Evolutionary conservation across 2,797 vertebrate species (phyloP).

Genomic region (Stomatorhinus walkeri): DNA sequence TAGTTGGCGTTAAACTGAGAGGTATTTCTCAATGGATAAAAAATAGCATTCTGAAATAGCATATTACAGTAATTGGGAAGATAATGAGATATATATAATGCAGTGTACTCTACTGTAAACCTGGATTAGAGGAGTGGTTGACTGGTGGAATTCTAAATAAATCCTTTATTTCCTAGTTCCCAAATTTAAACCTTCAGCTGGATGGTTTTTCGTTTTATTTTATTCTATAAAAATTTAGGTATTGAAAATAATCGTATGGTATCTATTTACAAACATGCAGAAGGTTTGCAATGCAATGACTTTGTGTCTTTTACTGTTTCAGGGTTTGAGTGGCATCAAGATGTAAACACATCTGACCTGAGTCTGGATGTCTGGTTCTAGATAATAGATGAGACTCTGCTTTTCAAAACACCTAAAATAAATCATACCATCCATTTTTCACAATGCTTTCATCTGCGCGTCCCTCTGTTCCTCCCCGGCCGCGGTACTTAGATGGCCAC

Average conservation of each 20-base stretch:
- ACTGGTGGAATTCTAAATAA: not conserved
- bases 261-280: not conserved
- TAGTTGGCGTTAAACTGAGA: not conserved
- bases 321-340: slow-evolving; percentile 56
- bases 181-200: not conserved
- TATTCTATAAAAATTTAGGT: not conserved
- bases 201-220: not conserved
- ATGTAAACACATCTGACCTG: slow-evolving; percentile 57
- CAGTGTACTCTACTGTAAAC: not conserved
- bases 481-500: slow-evolving; percentile 56
- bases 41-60: not conserved
- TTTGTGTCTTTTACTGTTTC: slow-evolving; percentile 57
- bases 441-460: slow-evolving; percentile 64
- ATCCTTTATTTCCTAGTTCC: not conserved
- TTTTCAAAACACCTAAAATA: slow-evolving; percentile 55
- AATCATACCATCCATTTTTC: slow-evolving; percentile 27
- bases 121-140: not conserved
- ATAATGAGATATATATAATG: not conserved
- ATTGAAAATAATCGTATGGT: not conserved
- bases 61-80: not conserved
- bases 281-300: slow-evolving; percentile 34
- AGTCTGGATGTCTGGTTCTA: slow-evolving; percentile 47
- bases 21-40: not conserved
- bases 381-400: slow-evolving; percentile 34
- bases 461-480: slow-evolving; percentile 55